Percentiles rank a stretch among this genome's conserved stretches.
phyloP scores from a whole-genome alignment of 2,113 vertebrate species.

The Rhinolophus sinicus region DNA sequence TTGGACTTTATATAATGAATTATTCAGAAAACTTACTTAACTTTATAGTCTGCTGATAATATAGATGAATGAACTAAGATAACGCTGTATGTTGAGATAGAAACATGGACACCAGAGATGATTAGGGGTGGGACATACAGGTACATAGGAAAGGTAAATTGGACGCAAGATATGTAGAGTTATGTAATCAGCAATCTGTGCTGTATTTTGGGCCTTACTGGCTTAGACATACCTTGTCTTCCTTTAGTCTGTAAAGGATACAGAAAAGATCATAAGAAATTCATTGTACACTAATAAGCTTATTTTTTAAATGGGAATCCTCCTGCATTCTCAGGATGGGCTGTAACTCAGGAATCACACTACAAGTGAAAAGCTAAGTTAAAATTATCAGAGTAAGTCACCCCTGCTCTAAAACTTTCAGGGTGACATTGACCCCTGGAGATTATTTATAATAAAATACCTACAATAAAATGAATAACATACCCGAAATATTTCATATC shows the following conservation, averaged over 20 bases:
- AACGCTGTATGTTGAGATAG: not conserved
- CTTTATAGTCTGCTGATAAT: not conserved
- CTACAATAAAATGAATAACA: not conserved
- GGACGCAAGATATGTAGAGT: not conserved
- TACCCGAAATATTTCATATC: not conserved
- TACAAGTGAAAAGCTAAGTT: not conserved
- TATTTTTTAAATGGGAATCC: not conserved
- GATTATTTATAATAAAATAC: not conserved
- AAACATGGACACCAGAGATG: not conserved
- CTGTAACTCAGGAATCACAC: not conserved
- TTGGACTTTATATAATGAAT: not conserved
- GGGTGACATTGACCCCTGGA: not conserved
- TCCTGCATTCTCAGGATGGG: not conserved
- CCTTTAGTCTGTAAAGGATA: not conserved
- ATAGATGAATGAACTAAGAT: not conserved
- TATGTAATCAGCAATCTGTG: not conserved
- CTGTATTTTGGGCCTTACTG: not conserved
- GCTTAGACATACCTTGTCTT: not conserved
- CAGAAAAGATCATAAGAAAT: not conserved
- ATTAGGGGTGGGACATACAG: not conserved
- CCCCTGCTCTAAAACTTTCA: not conserved
- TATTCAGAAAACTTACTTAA: not conserved
- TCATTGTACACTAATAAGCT: not conserved
- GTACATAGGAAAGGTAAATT: not conserved
- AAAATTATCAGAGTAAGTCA: not conserved